These are phyloP conservation scores for Brenthis ino DNA, from an alignment of 2,888 invertebrate genomes.

Conservation along the genomic window DNA sequence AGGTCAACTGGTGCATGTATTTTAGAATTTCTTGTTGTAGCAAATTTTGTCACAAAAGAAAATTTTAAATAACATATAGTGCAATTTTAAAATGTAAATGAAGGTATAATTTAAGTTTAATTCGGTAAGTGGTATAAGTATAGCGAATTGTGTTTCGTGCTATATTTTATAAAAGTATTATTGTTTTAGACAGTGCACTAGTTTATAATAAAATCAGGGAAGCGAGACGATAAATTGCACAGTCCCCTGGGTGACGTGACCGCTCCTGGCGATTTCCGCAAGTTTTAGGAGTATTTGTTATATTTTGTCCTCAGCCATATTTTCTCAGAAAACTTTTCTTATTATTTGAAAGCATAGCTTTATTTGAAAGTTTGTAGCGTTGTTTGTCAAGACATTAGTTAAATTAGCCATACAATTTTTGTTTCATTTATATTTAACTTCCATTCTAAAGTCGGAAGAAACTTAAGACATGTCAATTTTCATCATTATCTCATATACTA, in stretches of 20 bases:
- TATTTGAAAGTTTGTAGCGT: too few species aligned
- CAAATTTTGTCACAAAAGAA: conserved; percentile 10
- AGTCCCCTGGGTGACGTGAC: conserved; percentile 20
- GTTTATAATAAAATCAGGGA: conserved; percentile 15
- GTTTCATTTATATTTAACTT: too few species aligned
- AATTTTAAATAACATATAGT: neutral
- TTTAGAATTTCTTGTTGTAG: neutral
- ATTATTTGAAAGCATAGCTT: neutral
- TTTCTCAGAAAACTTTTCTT: conserved; percentile 5
- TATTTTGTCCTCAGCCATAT: neutral
- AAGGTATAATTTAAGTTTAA: neutral
- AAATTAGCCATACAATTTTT: too few species aligned
- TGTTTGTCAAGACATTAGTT: too few species aligned
- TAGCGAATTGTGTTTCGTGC: neutral
- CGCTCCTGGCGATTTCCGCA: conserved; percentile 6
- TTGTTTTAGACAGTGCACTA: conserved; percentile 12
- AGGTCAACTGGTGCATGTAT: conserved; percentile 3
- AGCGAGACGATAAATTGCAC: conserved; percentile 12
- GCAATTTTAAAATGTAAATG: too few species aligned
- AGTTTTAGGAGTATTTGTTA: conserved; percentile 6
- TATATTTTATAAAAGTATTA: conserved; percentile 8
- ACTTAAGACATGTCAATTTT: too few species aligned
- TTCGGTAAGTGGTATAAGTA: neutral
- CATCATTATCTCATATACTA: too few species aligned
- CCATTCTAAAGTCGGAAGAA: too few species aligned